Percentiles rank a stretch among this genome's conserved stretches.
Conservation (phyloP, 1,140 invertebrate species). For the Drosophila orena region DNA sequence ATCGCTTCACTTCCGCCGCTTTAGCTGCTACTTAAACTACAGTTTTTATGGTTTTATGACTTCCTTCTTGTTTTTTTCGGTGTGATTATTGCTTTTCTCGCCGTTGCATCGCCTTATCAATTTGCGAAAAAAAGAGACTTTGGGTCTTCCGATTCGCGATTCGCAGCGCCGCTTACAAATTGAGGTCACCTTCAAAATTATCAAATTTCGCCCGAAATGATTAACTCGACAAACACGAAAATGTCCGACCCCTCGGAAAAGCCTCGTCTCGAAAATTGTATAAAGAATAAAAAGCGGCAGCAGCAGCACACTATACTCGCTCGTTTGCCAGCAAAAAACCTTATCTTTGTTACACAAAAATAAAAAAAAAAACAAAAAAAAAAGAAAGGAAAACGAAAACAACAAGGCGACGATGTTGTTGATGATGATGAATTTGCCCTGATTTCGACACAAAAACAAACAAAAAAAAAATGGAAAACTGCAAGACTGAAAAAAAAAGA, state of each 20-base stretch:
- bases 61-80: slow-evolving; percentile 2
- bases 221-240: slow-evolving; percentile 77
- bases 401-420: slow-evolving; percentile 76
- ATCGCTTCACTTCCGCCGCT: background rate
- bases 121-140: slow-evolving; percentile 45
- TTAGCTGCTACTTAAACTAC: background rate
- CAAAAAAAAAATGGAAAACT: slow-evolving; percentile 55
- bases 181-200: slow-evolving; percentile 80
- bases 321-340: slow-evolving; percentile 63
- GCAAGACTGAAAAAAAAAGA: slow-evolving; percentile 12
- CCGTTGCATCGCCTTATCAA: slow-evolving; percentile 58
- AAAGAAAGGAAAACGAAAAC: too few species aligned
- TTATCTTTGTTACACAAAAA: slow-evolving; percentile 79
- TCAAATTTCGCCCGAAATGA: slow-evolving; percentile 82
- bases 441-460: slow-evolving; percentile 82
- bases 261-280: slow-evolving; percentile 63
- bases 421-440: slow-evolving; percentile 82
- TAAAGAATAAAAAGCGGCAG: slow-evolving; percentile 67
- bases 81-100: slow-evolving; percentile 16
- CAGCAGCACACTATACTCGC: slow-evolving; percentile 46
- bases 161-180: slow-evolving; percentile 56
- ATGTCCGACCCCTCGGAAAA: slow-evolving; percentile 24
- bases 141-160: slow-evolving; percentile 38
- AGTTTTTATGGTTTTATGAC: slow-evolving; percentile 15
- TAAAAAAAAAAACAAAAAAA: slow-evolving; percentile 30